These are phyloP conservation scores for Hystrix cristata DNA, from an alignment of 2,113 vertebrate species.

Conservation along the genomic window DNA sequence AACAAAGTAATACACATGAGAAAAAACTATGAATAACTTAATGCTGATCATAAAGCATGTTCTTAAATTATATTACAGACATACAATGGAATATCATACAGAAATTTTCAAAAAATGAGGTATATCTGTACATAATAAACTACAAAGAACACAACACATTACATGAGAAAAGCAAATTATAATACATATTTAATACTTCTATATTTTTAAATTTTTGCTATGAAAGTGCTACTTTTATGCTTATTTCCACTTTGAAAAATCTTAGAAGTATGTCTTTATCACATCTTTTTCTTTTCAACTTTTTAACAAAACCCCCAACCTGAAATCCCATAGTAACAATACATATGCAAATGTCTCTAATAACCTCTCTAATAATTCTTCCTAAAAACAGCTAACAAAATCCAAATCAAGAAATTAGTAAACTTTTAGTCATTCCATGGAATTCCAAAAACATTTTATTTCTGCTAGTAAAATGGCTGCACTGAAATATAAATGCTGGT, in stretches of 20 bases:
- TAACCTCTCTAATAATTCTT: constrained; percentile 44
- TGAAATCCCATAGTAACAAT: neutral
- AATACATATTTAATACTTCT: too few species aligned
- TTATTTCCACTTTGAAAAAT: constrained; percentile 40
- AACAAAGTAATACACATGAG: constrained; percentile 1
- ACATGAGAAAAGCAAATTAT: neutral
- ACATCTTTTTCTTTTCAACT: constrained; percentile 8
- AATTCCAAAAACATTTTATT: neutral
- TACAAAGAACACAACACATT: neutral
- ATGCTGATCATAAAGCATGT: neutral
- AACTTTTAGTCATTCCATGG: constrained; percentile 1
- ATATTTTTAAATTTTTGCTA: constrained; percentile 38
- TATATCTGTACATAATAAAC: neutral
- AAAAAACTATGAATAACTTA: constrained; percentile 39
- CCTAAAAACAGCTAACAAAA: neutral
- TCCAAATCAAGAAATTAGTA: neutral
- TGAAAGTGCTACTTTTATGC: neutral
- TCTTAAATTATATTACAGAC: constrained; percentile 32
- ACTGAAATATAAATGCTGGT: neutral
- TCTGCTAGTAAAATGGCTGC: constrained; percentile 30
- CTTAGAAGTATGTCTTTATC: constrained; percentile 13
- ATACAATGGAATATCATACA: neutral
- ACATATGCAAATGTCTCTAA: constrained; percentile 5
- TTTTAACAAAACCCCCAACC: constrained; percentile 4
- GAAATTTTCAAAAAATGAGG: neutral